Evolutionary conservation across 2,113 vertebrate genomes (phyloP).

Genomic region (Syngnathus typhle): DNA sequence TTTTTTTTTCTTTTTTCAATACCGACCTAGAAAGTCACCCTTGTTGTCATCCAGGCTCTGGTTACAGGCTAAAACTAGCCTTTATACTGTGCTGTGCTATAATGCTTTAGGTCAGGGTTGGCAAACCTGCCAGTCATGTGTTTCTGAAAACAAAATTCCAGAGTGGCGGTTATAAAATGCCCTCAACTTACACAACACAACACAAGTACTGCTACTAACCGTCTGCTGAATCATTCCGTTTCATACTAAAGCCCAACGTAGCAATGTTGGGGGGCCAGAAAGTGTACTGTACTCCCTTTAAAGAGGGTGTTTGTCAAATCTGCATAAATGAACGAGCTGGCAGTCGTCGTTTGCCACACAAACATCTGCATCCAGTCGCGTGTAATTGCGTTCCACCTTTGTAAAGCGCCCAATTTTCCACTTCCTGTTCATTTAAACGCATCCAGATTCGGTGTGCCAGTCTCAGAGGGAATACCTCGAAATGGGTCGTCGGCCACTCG

Average conservation of each 20-base stretch:
- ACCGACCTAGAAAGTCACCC: conserved; percentile 36
- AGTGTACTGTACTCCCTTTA: conserved; percentile 28
- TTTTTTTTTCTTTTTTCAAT: conserved; percentile 41
- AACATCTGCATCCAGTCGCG: conserved; percentile 46
- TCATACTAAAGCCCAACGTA: conserved; percentile 31
- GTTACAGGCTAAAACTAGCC: conserved; percentile 41
- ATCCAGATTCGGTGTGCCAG: conserved; percentile 40
- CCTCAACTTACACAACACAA: too few species aligned
- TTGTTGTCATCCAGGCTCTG: conserved; percentile 47
- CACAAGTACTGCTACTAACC: not conserved
- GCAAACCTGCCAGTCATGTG: not conserved
- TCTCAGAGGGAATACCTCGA: conserved; percentile 14
- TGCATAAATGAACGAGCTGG: conserved; percentile 17
- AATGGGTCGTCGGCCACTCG: not conserved
- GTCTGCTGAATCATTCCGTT: not conserved
- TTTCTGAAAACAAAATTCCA: not conserved
- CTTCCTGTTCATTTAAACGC: conserved; percentile 55
- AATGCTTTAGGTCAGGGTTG: conserved; percentile 51
- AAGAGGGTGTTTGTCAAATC: conserved; percentile 37
- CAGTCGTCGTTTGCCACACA: conserved; percentile 21
- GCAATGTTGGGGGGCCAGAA: conserved; percentile 21
- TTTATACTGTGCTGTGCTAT: conserved; percentile 40
- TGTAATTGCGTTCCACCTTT: conserved; percentile 52
- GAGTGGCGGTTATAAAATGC: not conserved
- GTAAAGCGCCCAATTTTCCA: conserved; percentile 40